phyloP scores from a whole-genome alignment of 2,888 invertebrate genomes.

The Eilema caniola region DNA sequence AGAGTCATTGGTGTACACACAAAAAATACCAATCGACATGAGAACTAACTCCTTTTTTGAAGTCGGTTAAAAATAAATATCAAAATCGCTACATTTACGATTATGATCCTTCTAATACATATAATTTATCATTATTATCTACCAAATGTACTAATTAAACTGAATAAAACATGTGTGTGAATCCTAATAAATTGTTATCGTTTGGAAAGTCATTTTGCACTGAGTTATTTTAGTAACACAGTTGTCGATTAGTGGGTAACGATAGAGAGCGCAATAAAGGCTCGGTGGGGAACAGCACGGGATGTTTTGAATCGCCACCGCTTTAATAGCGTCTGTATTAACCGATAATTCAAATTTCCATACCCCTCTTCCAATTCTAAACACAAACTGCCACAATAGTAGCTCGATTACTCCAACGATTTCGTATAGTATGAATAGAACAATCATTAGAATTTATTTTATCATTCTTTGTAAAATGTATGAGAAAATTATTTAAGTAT shows the following conservation, averaged over 20 bases:
- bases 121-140: no score
- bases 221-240: constrained; percentile 82
- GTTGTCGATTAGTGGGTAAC: constrained; percentile 83
- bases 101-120: background rate
- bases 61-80: no score
- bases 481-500: background rate
- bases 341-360: constrained; percentile 81
- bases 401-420: constrained; percentile 35
- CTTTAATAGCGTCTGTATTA: constrained; percentile 82
- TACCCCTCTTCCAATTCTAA: constrained; percentile 62
- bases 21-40: no score
- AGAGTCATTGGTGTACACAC: no score
- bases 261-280: constrained; percentile 78
- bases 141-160: background rate
- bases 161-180: constrained; percentile 6
- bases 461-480: background rate
- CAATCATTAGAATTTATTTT: background rate
- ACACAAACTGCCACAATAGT: constrained; percentile 63
- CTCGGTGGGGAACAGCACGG: constrained; percentile 74
- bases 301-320: constrained; percentile 85
- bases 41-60: no score
- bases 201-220: constrained; percentile 57
- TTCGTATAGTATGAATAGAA: constrained; percentile 12
- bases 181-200: constrained; percentile 51
- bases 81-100: no score